Conservation (phyloP, 2,888 invertebrate species). For the Chymomyza procnemis region DNA sequence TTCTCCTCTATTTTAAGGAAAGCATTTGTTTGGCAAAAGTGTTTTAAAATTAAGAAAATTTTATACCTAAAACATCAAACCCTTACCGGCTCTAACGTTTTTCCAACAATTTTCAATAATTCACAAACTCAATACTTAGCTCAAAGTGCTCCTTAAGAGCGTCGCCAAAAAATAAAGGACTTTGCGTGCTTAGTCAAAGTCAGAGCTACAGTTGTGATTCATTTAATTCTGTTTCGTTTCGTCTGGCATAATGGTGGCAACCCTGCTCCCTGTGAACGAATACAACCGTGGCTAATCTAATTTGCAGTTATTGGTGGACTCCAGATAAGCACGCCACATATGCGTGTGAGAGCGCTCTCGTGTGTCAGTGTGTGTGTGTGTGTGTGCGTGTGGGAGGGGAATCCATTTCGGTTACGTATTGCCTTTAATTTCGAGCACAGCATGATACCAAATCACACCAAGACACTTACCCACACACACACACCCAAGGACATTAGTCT, state of each 20-base stretch:
- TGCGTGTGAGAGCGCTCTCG: conserved; percentile 38
- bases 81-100: no score
- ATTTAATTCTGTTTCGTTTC: not conserved
- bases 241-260: not conserved
- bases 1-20: no score
- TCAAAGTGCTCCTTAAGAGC: not conserved
- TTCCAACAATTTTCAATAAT: no score
- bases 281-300: conserved; percentile 56
- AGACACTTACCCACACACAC: conserved; percentile 22
- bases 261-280: conserved; percentile 2
- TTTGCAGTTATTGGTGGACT: conserved; percentile 66
- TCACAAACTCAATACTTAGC: no score
- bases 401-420: conserved; percentile 34
- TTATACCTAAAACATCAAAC: no score
- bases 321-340: conserved; percentile 58
- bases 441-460: not conserved
- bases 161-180: not conserved
- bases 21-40: no score
- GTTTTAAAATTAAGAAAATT: no score
- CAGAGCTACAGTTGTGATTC: not conserved
- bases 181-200: not conserved
- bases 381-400: conserved; percentile 37
- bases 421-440: conserved; percentile 41
- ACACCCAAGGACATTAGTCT: conserved; percentile 48
- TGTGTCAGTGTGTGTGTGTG: conserved; percentile 30